Evolutionary conservation across 2,888 invertebrate species (phyloP), one percentile per base, ranked within the genome.

Genomic region (Petrolisthes manimaculis): DNA sequence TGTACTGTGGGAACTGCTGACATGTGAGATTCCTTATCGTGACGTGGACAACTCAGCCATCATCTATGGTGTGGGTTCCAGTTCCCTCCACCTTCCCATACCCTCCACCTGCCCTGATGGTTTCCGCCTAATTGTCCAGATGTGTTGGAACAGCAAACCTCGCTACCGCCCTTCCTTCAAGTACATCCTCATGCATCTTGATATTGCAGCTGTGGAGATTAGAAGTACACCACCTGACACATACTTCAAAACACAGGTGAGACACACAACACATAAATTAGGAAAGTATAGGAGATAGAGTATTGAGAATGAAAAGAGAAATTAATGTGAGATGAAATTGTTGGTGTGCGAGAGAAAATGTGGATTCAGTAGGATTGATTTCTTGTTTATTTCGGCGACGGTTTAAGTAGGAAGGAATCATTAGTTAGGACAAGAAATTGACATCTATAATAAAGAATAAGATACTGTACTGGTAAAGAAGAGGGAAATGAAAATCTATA

Each of bases 41-140:
- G 97, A 97, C 92, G 96, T 99, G 87, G 99, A 99, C 93, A 97
- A 97, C 0, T 97, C 97, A 67, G 98, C 99, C 80, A 97, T 99
- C 86, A 98, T 99, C 94, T 99, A 97, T 96, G 98, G 99, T 5
- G 99, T 99, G 0, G 99, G 99, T 1, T 97, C 96, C 91, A 97
- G 98, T 93, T 97, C 97, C 74, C 95, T 99, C 1, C 95, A 96
- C 90, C 95, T 99, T 81, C 98, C 98, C 0, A 96, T 99, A 86
- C 99, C 99, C 0, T 94, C 95, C 21, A 96, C 97, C 8, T 97
- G 97, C 92, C 99, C 99, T 0, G 96, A 91, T 83, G 97, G 97
- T 81, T 95, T 98, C 78, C 89, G 91, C 71, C 94, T 97, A 12
- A 94, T 99, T 53, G 95, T 99, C 90, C 96, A 96, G 92, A 97